Percentiles rank a stretch among this genome's conserved stretches.
Conservation (phyloP, 2,888 invertebrate genomes). For the Drosophila leonis region DNA sequence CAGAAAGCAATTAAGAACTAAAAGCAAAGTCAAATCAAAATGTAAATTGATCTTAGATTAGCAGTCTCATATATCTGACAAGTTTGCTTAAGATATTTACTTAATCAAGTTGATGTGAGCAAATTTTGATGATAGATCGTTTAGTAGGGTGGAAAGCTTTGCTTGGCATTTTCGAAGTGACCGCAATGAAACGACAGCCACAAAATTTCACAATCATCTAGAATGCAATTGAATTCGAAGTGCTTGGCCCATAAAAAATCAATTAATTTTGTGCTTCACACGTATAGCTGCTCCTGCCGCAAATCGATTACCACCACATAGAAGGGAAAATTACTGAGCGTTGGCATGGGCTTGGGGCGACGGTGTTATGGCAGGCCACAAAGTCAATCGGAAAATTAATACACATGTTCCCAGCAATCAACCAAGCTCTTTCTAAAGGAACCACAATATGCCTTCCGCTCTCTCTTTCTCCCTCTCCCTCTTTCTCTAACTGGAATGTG, state of each 20-base stretch:
- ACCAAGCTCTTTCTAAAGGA: slow-evolving; percentile 10
- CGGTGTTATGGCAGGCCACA: slow-evolving; percentile 42
- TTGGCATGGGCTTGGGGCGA: not conserved
- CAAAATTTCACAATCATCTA: slow-evolving; percentile 39
- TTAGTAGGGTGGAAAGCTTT: not conserved
- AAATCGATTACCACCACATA: slow-evolving; percentile 54
- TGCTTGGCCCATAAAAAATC: slow-evolving; percentile 63
- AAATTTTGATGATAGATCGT: not conserved
- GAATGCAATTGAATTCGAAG: slow-evolving; percentile 54
- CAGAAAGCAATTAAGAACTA: not conserved
- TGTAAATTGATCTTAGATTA: not conserved
- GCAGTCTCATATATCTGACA: not conserved
- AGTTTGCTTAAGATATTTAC: not conserved
- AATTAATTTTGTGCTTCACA: slow-evolving; percentile 71
- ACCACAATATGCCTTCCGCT: not conserved
- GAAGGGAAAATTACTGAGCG: slow-evolving; percentile 35
- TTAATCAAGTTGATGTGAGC: slow-evolving; percentile 5
- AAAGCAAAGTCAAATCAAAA: not conserved
- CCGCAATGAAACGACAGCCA: slow-evolving; percentile 10
- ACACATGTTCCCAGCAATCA: slow-evolving; percentile 71
- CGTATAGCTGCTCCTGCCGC: slow-evolving; percentile 29
- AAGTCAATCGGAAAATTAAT: slow-evolving; percentile 67
- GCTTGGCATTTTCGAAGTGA: slow-evolving; percentile 5
- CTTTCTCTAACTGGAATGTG: not conserved
- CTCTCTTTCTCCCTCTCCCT: not conserved